These are phyloP conservation scores for Strix aluco DNA, from an alignment of 2,113 vertebrate genomes.

Conservation along the genomic window DNA sequence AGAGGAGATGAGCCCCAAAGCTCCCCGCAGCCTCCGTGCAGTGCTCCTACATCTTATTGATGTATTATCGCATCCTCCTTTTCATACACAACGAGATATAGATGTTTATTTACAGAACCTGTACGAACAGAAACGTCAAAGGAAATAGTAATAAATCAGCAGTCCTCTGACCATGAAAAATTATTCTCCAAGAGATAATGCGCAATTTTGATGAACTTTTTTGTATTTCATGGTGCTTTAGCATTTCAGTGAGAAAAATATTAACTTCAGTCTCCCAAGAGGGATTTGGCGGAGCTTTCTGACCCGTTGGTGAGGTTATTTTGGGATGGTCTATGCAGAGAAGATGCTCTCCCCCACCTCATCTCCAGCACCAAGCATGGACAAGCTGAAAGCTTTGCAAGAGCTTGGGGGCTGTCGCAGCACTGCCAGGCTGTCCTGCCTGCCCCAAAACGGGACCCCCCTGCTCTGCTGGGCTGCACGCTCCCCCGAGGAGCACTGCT, in stretches of 20 bases:
- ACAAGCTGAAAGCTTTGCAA: too few relatives aligned
- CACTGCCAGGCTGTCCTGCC: not conserved
- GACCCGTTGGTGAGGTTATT: not conserved
- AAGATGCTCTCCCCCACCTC: not conserved
- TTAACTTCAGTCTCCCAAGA: too few relatives aligned
- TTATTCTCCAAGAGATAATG: not conserved
- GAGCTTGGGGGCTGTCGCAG: not conserved
- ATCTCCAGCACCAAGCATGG: too few relatives aligned
- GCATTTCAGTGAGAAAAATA: not conserved
- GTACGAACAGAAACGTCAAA: not conserved
- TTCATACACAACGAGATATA: accelerated
- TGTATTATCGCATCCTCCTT: accelerated
- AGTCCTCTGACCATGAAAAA: not conserved
- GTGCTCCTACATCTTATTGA: accelerated
- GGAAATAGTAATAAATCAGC: not conserved
- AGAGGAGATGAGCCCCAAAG: not conserved
- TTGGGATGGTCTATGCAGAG: not conserved
- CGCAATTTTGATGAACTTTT: not conserved
- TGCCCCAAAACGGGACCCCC: accelerated
- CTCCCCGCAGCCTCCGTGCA: not conserved
- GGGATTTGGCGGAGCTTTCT: not conserved
- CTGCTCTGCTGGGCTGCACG: not conserved
- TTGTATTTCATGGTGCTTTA: not conserved
- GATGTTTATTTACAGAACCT: not conserved
- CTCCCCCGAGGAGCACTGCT: accelerated